Evolutionary conservation across 2,888 invertebrate genomes (phyloP).

Genomic region (Drepanosiphum platanoidis): DNA sequence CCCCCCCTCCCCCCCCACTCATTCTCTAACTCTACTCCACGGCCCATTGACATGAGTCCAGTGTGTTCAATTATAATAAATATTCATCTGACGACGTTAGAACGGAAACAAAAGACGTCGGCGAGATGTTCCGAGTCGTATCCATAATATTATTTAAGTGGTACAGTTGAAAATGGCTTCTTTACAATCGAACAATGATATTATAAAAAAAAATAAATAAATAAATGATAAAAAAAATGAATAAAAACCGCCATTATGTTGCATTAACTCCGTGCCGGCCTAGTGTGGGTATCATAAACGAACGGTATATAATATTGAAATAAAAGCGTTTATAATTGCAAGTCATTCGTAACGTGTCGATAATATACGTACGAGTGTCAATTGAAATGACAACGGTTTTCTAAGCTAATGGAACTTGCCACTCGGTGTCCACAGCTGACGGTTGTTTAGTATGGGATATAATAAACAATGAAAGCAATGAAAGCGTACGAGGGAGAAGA

Average conservation of each 20-base stretch:
- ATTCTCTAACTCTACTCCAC: neutral
- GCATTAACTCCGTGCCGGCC: conserved; percentile 26
- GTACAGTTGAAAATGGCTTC: conserved; percentile 57
- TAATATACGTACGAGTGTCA: conserved; percentile 49
- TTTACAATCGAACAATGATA: conserved; percentile 61
- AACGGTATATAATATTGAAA: conserved; percentile 52
- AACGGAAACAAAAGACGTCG: conserved; percentile 61
- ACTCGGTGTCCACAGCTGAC: conserved; percentile 34
- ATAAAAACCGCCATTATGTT: conserved; percentile 54
- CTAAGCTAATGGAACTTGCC: conserved; percentile 50
- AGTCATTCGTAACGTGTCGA: conserved; percentile 52
- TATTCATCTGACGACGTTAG: conserved; percentile 55
- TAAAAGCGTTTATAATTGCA: conserved; percentile 52
- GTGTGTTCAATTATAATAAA: conserved; percentile 59
- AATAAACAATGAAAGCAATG: neutral
- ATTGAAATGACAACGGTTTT: conserved; percentile 58
- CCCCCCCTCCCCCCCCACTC: neutral
- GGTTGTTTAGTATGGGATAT: neutral
- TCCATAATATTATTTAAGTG: conserved; percentile 59
- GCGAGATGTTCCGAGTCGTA: conserved; percentile 43
- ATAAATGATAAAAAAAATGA: too few relatives aligned
- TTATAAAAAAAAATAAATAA: conserved; percentile 38
- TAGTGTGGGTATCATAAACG: conserved; percentile 48
- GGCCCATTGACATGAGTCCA: conserved; percentile 49
- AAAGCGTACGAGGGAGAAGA: neutral